Percentiles rank a stretch among this genome's conserved stretches.
phyloP scores from a whole-genome alignment of 1,140 invertebrate genomes.

The Drosophila mauritiana region DNA sequence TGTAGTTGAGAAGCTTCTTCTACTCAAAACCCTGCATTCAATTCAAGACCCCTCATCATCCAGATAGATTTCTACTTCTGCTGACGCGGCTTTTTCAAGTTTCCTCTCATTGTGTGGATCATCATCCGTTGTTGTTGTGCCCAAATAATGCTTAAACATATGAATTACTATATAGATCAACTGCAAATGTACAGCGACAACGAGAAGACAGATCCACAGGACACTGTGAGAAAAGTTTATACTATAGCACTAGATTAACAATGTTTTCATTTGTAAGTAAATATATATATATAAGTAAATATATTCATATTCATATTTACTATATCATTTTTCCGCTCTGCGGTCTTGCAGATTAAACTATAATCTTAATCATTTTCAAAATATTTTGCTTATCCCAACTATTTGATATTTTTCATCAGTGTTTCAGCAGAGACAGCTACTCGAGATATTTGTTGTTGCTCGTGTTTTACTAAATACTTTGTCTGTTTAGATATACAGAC shows the following conservation, averaged over 20 bases:
- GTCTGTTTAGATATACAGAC: constrained; percentile 50
- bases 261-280: neutral
- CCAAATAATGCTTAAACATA: constrained; percentile 69
- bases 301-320: neutral
- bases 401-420: constrained; percentile 1
- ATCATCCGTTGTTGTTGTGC: constrained; percentile 26
- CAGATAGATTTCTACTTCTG: constrained; percentile 25
- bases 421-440: constrained; percentile 51
- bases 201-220: constrained; percentile 16
- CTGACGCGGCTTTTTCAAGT: constrained; percentile 74
- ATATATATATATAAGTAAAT: neutral
- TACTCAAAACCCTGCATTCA: neutral
- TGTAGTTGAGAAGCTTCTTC: constrained; percentile 3
- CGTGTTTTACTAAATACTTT: constrained; percentile 77
- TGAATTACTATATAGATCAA: constrained; percentile 80
- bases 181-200: constrained; percentile 49
- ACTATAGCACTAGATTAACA: too few species aligned
- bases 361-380: too few species aligned
- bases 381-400: neutral
- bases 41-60: constrained; percentile 19
- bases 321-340: neutral
- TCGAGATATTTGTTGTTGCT: constrained; percentile 63
- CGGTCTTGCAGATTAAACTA: too few species aligned
- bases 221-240: constrained; percentile 5
- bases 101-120: constrained; percentile 47